Evolutionary conservation across 2,113 vertebrate genomes (phyloP), one percentile per base, ranked within the genome.

Genomic region (Pseudopipra pipra): DNA sequence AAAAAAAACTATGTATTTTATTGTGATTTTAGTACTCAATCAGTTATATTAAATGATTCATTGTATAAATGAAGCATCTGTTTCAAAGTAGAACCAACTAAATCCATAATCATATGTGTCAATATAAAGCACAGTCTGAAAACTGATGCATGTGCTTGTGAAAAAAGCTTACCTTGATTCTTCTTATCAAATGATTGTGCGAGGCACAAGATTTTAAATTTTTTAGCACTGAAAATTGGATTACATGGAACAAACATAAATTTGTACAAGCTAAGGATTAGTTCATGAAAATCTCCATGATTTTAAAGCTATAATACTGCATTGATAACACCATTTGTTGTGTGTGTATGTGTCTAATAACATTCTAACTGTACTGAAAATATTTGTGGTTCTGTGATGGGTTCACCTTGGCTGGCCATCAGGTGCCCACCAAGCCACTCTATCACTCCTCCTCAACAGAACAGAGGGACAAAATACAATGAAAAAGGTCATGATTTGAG

Each of bases 1-100:
- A 49, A 4, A 7, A 4, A 6, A 0, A 0, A 0, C 2, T 35
- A 12, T 25, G 2, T 6, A 54, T 87, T 86, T 73, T 23, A 51
- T 51, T 56, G 5, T 27, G 4, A 63, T 85, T 76, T 72, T 78
- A 82, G 20, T 71, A 75, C 18, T 67, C 23, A 66, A 71, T 41
- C 5, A 24, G 6, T 58, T 66, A 13, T 27, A 52, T 23, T 18
- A 62, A 56, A 74, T n/a, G 0, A 74, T 37, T 49, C 23, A 11
- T 5, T 58, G 73, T 33, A 61, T 1, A 30, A 84, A 54, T 54
- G 8, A 83, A 90, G 65, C 14, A 47, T 33, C 17, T 19, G 5
- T 7, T 14, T 70, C 25, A 79, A 89, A 85, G 11, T 27, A 5
- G 18, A 79, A 79, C 49, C 28, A 51, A 10, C 27, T 85, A 66